phyloP scores from a whole-genome alignment of 1,140 invertebrate genomes.

The Halotydeus destructor region DNA sequence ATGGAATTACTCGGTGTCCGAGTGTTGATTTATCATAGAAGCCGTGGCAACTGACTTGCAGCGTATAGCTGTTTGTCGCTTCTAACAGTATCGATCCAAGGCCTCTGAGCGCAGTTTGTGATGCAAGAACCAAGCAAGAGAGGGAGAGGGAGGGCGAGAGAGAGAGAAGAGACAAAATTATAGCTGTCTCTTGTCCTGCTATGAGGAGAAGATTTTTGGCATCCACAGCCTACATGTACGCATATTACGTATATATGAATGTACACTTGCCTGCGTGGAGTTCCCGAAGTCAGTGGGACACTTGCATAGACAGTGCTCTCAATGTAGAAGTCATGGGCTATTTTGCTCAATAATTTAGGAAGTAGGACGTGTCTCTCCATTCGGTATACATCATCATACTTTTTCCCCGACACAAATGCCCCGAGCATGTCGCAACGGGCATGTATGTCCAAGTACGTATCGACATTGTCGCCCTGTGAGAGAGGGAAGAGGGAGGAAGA shows the following conservation, averaged over 20 bases:
- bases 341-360: constrained; percentile 61
- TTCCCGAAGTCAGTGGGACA: constrained; percentile 61
- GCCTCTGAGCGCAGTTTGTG: too few relatives aligned
- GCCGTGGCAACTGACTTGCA: constrained; percentile 67
- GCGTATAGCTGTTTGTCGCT: constrained; percentile 56
- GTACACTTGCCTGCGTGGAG: constrained; percentile 44
- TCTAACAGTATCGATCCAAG: constrained; percentile 39
- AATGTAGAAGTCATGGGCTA: constrained; percentile 57
- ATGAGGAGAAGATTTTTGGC: constrained; percentile 35
- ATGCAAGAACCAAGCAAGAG: too few relatives aligned
- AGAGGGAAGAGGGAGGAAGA: constrained; percentile 12
- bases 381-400: constrained; percentile 77
- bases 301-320: constrained; percentile 72
- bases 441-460: constrained; percentile 84
- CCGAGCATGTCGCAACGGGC: constrained; percentile 76
- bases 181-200: too few relatives aligned
- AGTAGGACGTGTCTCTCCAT: constrained; percentile 67
- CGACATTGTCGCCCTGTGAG: constrained; percentile 49
- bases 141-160: too few relatives aligned
- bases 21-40: constrained; percentile 39
- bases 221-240: constrained; percentile 4
- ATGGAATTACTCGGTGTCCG: constrained; percentile 39
- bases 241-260: not conserved
- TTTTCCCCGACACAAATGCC: constrained; percentile 85
- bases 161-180: too few relatives aligned